A percentile compares a stretch with the other conserved stretches of the same genome.
Evolutionary conservation across 2,113 vertebrate species (phyloP).

Genomic region (human (Homo sapiens)): DNA sequence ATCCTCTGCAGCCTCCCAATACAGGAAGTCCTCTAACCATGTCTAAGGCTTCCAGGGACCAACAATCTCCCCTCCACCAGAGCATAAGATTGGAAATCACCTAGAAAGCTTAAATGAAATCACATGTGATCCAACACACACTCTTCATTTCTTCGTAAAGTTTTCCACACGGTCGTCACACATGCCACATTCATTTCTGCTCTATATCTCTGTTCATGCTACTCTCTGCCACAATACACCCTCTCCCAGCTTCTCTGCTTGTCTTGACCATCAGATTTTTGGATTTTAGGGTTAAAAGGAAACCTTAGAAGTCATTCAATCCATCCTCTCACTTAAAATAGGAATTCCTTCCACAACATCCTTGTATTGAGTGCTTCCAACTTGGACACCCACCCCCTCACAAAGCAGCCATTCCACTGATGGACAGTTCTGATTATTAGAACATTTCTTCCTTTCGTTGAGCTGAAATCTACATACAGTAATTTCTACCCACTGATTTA

Average conservation of each 20-base stretch:
- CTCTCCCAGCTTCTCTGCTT: background rate
- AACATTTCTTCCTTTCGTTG: background rate
- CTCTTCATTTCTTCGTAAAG: background rate
- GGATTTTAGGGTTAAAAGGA: slow-evolving; percentile 44
- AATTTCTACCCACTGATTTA: slow-evolving; percentile 53
- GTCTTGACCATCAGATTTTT: background rate
- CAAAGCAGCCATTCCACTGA: background rate
- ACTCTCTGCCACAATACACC: background rate
- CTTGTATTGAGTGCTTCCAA: background rate
- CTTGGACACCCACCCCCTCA: background rate
- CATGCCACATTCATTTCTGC: background rate
- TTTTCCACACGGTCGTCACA: background rate
- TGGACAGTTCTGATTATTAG: background rate
- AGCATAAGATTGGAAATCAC: slow-evolving; percentile 10
- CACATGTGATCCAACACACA: background rate
- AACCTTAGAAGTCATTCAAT: slow-evolving; percentile 22
- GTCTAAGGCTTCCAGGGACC: background rate
- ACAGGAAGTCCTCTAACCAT: background rate
- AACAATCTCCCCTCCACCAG: background rate
- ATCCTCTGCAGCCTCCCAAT: background rate
- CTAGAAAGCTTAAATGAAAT: background rate
- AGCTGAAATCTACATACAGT: slow-evolving; percentile 29
- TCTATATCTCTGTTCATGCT: background rate
- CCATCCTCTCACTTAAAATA: slow-evolving; percentile 12
- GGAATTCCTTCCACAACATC: background rate